Evolutionary conservation across 2,113 vertebrate species (phyloP).

Genomic region (Myotis lucifugus): DNA sequence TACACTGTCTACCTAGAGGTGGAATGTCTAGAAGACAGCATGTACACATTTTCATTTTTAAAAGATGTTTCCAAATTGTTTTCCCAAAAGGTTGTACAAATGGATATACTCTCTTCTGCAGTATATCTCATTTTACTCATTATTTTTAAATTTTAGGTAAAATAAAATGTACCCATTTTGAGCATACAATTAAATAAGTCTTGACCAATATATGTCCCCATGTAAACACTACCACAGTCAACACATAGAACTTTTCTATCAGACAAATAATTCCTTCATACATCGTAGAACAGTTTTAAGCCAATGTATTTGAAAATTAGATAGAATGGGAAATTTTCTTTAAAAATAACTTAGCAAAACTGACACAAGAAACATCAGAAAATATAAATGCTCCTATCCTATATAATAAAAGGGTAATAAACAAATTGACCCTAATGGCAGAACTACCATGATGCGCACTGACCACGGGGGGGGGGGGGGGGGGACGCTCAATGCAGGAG

Average conservation of each 20-base stretch:
- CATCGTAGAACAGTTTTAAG: background rate
- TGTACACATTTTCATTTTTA: background rate
- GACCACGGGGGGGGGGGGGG: too few relatives aligned
- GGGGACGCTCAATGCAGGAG: too few relatives aligned
- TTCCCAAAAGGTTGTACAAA: background rate
- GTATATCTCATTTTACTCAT: background rate
- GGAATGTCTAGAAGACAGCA: background rate
- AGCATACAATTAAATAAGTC: background rate
- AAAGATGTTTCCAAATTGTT: background rate
- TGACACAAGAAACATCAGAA: background rate
- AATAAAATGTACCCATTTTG: background rate
- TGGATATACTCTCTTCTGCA: background rate
- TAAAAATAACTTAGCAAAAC: slow-evolving; percentile 1
- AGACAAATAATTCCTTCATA: background rate
- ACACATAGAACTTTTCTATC: background rate
- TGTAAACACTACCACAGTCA: background rate
- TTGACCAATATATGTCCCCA: background rate
- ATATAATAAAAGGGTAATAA: too few relatives aligned
- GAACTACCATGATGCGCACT: too few relatives aligned
- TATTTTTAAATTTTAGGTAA: background rate
- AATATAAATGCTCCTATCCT: background rate
- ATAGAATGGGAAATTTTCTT: background rate
- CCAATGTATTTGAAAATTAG: background rate
- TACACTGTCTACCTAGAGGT: background rate
- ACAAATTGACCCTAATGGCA: too few relatives aligned